These are phyloP conservation scores for Melanerpes aurifrons DNA, from an alignment of 2,113 vertebrate species.

Conservation along the genomic window DNA sequence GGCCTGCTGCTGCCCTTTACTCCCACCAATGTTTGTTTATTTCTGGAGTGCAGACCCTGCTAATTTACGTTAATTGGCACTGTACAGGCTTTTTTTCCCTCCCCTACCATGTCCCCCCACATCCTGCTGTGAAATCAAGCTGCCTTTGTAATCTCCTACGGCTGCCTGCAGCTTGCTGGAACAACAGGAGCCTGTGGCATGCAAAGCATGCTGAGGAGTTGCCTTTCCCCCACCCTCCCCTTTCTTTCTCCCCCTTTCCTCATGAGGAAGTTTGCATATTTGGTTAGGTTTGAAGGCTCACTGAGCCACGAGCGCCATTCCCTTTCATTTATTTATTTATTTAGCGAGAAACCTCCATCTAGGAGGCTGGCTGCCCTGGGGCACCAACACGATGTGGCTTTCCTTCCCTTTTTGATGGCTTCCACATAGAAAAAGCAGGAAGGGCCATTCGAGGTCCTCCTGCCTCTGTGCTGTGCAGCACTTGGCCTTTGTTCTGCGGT, in stretches of 20 bases:
- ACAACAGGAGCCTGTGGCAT: neutral
- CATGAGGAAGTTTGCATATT: neutral
- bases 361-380: neutral
- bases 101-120: neutral
- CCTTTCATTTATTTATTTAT: neutral
- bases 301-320: neutral
- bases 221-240: neutral
- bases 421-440: neutral
- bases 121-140: neutral
- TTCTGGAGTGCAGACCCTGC: neutral
- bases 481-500: rapidly evolving
- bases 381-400: neutral
- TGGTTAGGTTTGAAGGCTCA: neutral
- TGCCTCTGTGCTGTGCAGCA: neutral
- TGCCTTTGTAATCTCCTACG: neutral
- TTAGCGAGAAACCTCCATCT: neutral
- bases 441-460: neutral
- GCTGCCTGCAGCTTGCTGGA: neutral
- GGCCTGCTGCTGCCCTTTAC: neutral
- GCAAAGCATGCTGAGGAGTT: neutral
- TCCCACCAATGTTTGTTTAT: neutral
- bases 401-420: neutral
- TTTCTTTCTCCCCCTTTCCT: neutral
- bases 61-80: slow-evolving; percentile 14
- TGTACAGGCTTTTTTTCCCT: neutral